Evolutionary conservation across 2,113 vertebrate genomes (phyloP), one percentile per base, ranked within the genome.

Genomic region (Marmota flaviventris): DNA sequence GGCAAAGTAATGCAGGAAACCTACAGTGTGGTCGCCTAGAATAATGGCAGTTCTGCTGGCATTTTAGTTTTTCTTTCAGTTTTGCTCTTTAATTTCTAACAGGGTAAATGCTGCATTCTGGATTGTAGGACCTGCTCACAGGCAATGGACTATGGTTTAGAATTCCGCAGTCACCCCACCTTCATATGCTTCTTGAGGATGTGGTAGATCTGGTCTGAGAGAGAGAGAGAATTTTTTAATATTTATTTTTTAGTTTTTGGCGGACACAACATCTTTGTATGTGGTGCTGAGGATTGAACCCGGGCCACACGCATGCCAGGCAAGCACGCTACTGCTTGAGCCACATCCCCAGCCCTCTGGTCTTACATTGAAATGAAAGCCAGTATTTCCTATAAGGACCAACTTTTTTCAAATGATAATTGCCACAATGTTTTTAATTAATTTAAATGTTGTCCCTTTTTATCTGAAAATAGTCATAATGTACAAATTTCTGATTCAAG

Each of bases 1-100:
- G 94, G 91, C 97, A 95, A 27, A 95, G 84, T 93, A 94, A 70
- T 79, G 45, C 95, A 95, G 89, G 85, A 81, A 92, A 34, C 48
- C 82, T 20, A 12, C 4, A 58, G 42, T 34, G 45, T 77, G 34
- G 93, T 83, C 81, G 56, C 65, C 56, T 42, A 58, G 53, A 85
- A 70, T 65, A 76, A 88, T 75, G 63, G 24, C 67, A 0, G 85
- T 91, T 45, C 51, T 17, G 45, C 34, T 53, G 18, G 29, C 70
- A 42, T 89, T 91, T 89, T 83, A 63, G n/a, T 78, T 94, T 83
- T 81, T 16, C 16, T 42, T 88, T 87, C 48, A 24, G 69, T 89
- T 89, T 72, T 72, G n/a, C 76, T 81, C 48, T 93, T 85, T 67
- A 45, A 16, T 87, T 94, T 67, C 72, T 84, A 20, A 79, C 32